These are phyloP conservation scores for Zaprionus ornatus DNA, from an alignment of 1,140 invertebrate genomes.

Conservation along the genomic window DNA sequence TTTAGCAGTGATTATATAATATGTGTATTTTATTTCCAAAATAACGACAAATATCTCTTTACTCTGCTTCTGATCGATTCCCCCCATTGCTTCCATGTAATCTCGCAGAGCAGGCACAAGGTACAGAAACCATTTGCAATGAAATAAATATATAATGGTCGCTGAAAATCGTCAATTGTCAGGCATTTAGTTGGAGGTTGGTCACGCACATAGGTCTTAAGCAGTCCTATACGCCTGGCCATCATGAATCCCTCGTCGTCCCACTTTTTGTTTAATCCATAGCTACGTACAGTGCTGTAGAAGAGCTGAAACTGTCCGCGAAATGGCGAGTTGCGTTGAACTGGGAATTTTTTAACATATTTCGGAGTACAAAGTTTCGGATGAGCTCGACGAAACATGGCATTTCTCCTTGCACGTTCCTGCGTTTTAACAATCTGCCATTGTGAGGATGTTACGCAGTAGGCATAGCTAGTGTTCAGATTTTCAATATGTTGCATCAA, in stretches of 20 bases:
- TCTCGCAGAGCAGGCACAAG: constrained; percentile 34
- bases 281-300: neutral
- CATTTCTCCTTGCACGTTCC: constrained; percentile 16
- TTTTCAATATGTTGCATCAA: constrained; percentile 34
- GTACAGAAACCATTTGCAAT: neutral
- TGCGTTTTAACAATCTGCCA: constrained; percentile 31
- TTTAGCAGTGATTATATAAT: too few relatives aligned
- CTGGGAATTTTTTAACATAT: constrained; percentile 23
- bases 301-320: neutral
- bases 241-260: neutral
- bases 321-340: constrained; percentile 36
- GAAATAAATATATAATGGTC: constrained; percentile 6
- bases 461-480: constrained; percentile 58
- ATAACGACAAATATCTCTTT: neutral
- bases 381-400: constrained; percentile 7
- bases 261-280: constrained; percentile 22
- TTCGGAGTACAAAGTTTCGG: constrained; percentile 40
- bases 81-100: constrained; percentile 15
- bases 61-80: neutral
- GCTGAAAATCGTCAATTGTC: neutral
- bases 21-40: too few relatives aligned
- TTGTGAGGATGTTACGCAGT: constrained; percentile 22
- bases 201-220: constrained; percentile 3
- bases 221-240: neutral
- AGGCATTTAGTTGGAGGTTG: neutral